These are phyloP conservation scores for Porites lutea DNA, from an alignment of 64 coral and sea anemone species.

Conservation along the genomic window DNA sequence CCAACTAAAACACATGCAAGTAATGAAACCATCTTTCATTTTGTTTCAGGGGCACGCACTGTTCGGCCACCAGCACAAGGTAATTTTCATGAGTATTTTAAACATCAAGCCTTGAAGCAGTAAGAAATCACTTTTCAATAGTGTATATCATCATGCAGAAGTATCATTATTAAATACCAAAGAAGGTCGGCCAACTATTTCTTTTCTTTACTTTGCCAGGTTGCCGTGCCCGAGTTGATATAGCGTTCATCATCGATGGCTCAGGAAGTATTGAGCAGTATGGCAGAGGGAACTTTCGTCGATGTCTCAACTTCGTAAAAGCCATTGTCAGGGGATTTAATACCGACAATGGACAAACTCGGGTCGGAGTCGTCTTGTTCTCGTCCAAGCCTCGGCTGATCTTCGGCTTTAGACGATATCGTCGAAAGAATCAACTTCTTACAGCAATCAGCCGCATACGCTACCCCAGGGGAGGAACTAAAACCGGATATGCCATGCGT, in stretches of 20 bases:
- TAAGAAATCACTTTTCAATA: too few relatives aligned
- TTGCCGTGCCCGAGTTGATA: conserved; percentile 61
- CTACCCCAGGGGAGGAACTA: conserved; percentile 73
- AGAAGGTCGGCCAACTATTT: not conserved
- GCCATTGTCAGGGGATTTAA: conserved; percentile 38
- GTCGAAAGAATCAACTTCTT: not conserved
- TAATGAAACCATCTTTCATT: not conserved
- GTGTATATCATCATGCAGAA: too few relatives aligned
- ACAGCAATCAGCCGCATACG: conserved; percentile 44
- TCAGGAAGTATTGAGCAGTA: conserved; percentile 74
- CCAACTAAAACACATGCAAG: too few relatives aligned
- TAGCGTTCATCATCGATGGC: conserved; percentile 78
- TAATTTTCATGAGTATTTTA: not conserved
- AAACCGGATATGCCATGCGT: conserved; percentile 45
- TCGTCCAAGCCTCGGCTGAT: conserved; percentile 38
- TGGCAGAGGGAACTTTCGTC: conserved; percentile 68
- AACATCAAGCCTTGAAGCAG: too few relatives aligned
- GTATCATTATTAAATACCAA: too few relatives aligned
- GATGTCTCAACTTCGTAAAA: conserved; percentile 64
- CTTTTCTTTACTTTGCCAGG: conserved; percentile 2
- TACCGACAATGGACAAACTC: conserved; percentile 39
- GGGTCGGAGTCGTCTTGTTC: conserved; percentile 60
- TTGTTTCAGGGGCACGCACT: not conserved
- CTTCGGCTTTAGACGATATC: conserved; percentile 61
- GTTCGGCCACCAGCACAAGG: conserved; percentile 11